Evolutionary conservation across 2,888 invertebrate species (phyloP), one percentile per base, ranked within the genome.

Genomic region (Piscicola geometra): DNA sequence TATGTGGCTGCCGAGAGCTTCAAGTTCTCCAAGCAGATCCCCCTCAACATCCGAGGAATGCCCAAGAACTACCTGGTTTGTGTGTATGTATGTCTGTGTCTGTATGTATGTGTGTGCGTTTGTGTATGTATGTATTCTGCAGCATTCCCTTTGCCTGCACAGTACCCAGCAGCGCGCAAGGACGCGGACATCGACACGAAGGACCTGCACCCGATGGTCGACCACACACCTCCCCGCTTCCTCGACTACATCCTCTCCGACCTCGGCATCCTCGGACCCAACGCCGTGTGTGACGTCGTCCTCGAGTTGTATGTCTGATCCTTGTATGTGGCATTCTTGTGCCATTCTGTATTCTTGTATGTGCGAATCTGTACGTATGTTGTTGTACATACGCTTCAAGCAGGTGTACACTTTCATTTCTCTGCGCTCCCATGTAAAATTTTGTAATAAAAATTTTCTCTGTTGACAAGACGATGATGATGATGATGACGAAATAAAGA

Each of bases 1-100:
- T 97, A 94, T 85, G 97, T 98, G 0, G 87, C 98, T 30, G 92
- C 95, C 0, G 99, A 99, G 86, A 97, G 96, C 85, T 96, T 97
- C 84, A 99, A 99, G 86, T 99, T 99, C 87, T 91, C 94, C 0
- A 88, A 95, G 78, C 89, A 94, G 78, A 98, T 92, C 86, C 98
- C 98, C 0, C 87, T 99, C 15, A 94, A 93, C 86, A 96, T 98
- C 84, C 88, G 89, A 73, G 96, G 97, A 86, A 86, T 97, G 60
- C 94, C 95, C 0, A 89, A 91, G 79, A 91, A 93, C 83, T 95
- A 94, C 75, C 76, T 79, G 78, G 80, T 80, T 56, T 56, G 5
- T 56, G 60, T 56, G 5, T 3, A 56, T 56, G 15, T 21, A 56
- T 15, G 5, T 56, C 9, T 15, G n/a, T 25, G 3, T 56, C n/a